Percentiles rank a stretch among this genome's conserved stretches.
phyloP scores from a whole-genome alignment of 2,113 vertebrate species.

The Pelecanoides urinatrix region DNA sequence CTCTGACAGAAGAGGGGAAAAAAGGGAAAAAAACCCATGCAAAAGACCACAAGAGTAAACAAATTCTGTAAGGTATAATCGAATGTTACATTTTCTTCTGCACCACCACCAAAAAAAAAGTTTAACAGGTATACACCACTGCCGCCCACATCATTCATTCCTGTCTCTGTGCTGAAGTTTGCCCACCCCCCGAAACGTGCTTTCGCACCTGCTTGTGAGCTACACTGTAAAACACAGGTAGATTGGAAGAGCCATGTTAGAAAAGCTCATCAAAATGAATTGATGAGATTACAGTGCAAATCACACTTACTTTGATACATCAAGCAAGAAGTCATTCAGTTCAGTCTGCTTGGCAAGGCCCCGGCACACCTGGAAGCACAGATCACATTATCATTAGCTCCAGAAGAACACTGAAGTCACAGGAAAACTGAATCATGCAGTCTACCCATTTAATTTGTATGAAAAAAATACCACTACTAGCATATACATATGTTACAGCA shows the following conservation, averaged over 20 bases:
- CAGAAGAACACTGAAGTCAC: not conserved
- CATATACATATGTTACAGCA: not conserved
- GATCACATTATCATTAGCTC: not conserved
- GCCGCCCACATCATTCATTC: not conserved
- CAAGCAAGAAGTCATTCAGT: constrained; percentile 97
- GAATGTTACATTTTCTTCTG: not conserved
- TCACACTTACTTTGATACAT: constrained; percentile 95
- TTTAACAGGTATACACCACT: not conserved
- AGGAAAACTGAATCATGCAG: not conserved
- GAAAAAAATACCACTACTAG: not conserved
- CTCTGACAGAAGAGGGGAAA: not conserved
- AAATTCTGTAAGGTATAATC: not conserved
- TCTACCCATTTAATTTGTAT: not conserved
- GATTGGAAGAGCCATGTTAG: not conserved
- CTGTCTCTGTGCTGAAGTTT: not conserved
- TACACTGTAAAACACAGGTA: not conserved
- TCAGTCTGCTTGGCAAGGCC: constrained; percentile 98
- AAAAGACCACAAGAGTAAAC: not conserved
- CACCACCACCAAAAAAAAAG: not conserved
- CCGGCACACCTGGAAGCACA: constrained; percentile 85
- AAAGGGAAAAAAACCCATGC: accelerated
- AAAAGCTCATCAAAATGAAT: not conserved
- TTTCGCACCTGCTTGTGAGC: not conserved
- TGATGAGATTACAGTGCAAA: not conserved
- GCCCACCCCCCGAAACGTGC: not conserved